Conservation (phyloP, 1,140 invertebrate species). For the Hyposmocoma kahamanoa region DNA sequence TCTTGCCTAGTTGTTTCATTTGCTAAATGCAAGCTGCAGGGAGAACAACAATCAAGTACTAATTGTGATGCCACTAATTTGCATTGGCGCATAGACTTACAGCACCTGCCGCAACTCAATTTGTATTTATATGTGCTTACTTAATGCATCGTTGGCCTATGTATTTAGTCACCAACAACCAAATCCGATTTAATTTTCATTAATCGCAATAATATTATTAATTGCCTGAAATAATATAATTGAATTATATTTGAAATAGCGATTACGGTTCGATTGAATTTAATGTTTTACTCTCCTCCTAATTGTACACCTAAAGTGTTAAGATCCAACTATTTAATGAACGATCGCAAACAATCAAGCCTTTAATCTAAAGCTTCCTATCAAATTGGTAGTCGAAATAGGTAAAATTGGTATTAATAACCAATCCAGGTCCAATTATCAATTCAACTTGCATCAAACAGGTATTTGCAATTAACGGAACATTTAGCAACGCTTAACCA, state of each 20-base stretch:
- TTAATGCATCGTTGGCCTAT: too few species aligned
- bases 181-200: too few species aligned
- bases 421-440: constrained; percentile 33
- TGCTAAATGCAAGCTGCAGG: constrained; percentile 40
- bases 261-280: too few species aligned
- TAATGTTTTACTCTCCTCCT: too few species aligned
- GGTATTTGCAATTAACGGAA: constrained; percentile 54
- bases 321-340: constrained; percentile 11
- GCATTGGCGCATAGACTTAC: constrained; percentile 33
- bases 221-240: too few species aligned
- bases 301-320: too few species aligned
- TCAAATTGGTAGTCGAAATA: constrained; percentile 33
- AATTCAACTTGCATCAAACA: constrained; percentile 45
- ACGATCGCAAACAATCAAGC: constrained; percentile 31
- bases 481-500: constrained; percentile 36
- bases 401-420: constrained; percentile 40
- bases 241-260: too few species aligned
- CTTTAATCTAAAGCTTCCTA: constrained; percentile 24
- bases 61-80: constrained; percentile 61
- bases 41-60: constrained; percentile 47
- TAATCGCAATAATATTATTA: too few species aligned
- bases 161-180: too few species aligned
- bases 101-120: neutral
- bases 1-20: constrained; percentile 44
- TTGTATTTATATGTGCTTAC: too few species aligned